phyloP scores from a whole-genome alignment of 2,888 invertebrate species.

The Drosophila sordidula region DNA sequence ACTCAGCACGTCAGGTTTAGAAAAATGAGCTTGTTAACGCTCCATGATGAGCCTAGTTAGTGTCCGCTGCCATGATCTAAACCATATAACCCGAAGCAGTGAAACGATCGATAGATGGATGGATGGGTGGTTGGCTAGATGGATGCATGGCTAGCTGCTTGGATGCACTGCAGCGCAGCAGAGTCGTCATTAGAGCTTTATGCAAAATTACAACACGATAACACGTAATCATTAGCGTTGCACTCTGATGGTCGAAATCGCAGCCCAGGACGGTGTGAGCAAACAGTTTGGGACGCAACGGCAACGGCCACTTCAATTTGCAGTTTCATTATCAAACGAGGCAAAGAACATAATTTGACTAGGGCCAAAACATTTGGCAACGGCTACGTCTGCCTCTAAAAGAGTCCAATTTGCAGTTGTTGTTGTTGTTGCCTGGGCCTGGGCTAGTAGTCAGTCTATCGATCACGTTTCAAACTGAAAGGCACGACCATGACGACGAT shows the following conservation, averaged over 20 bases:
- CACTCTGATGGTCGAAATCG: conserved; percentile 32
- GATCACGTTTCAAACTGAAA: conserved; percentile 82
- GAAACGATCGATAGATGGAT: conserved; percentile 49
- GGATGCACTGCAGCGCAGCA: conserved; percentile 25
- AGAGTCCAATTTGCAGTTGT: conserved; percentile 71
- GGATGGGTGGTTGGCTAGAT: conserved; percentile 28
- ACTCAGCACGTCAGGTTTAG: conserved; percentile 74
- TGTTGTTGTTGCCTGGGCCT: conserved; percentile 20
- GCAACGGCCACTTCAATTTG: conserved; percentile 54
- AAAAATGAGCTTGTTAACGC: conserved; percentile 83
- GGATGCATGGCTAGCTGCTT: conserved; percentile 13
- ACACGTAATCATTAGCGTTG: conserved; percentile 82
- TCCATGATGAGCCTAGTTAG: conserved; percentile 81
- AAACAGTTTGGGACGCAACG: conserved; percentile 63
- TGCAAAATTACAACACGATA: conserved; percentile 82
- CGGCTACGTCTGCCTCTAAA: conserved; percentile 36
- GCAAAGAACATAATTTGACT: conserved; percentile 81
- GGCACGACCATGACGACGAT: conserved; percentile 66
- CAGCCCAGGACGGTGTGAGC: conserved; percentile 64
- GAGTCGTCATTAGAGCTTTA: conserved; percentile 75
- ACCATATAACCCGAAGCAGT: conserved; percentile 79
- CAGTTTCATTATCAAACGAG: conserved; percentile 77
- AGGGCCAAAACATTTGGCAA: conserved; percentile 63
- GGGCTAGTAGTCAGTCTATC: conserved; percentile 81
- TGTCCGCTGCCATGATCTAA: conserved; percentile 76